Base-by-base conservation (phyloP, 2,113 vertebrate genomes). In the Catharus minimus region DNA sequence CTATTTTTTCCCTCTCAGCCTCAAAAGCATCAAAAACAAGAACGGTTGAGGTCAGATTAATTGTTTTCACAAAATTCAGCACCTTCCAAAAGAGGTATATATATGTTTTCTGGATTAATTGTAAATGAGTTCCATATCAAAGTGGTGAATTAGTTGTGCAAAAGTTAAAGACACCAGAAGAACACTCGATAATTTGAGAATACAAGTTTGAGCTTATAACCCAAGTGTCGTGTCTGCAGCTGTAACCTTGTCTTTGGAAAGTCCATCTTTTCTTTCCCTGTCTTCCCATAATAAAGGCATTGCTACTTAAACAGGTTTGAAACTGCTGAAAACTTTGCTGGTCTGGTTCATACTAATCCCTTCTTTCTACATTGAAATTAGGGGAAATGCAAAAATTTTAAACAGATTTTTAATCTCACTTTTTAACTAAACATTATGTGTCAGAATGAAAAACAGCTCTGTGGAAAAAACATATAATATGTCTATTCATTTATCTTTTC, bases 401-500 rank as follows among this genome's bases (percentile, higher is more conserved):
- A 88, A 86, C 32, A 53, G 24, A 39, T 64, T 77, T 86, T 75
- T 38, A 71, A 72, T 38, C 17, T 53, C 24, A n/a, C 5, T 82
- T 10, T 83, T 68, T 65, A 95, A 30, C 27, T 49, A 81, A 74
- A 49, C 30, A 18, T 24, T 38, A 71, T 36, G 7, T 58, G 50
- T 56, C 58, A 71, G 47, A 72, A 18, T n/a, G 16, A 68, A 86
- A 86, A 95, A 55, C 23, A 76, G 18, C 27, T 74, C 20, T 44
- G 6, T 62, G 49, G 64, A 64, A 86, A 61, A 89, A 93, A 82
- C 62, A 73, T 5, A 73, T 17, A 27, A 23, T 23, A 60, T 22
- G 39, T 22, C 77, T 86, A 47, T 62, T 18, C 85, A 91, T 68
- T 56, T 49, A 86, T 86, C 49, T 88, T 86, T 94, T 81, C 80